Conservation (phyloP, 2,797 vertebrate species). For the Acipenser transmontanus region DNA sequence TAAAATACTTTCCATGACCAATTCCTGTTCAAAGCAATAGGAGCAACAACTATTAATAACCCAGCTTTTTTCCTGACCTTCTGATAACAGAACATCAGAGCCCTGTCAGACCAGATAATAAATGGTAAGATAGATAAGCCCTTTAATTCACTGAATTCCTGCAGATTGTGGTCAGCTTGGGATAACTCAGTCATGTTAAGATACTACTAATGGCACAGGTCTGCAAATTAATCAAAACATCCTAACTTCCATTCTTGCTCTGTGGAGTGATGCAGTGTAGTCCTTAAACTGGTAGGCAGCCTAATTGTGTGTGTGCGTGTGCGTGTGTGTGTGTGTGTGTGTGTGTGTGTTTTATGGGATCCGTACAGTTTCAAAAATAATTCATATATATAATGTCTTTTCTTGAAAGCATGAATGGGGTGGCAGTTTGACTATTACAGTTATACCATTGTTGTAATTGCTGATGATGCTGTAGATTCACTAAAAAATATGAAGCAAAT, state of each 20-base stretch:
- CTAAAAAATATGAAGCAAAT: too few species aligned
- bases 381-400: too few species aligned
- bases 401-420: too few species aligned
- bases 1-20: neutral
- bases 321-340: too few species aligned
- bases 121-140: constrained; percentile 45
- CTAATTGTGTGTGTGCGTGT: too few species aligned
- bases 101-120: constrained; percentile 43
- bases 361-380: too few species aligned
- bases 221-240: constrained; percentile 5
- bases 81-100: constrained; percentile 42
- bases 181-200: neutral
- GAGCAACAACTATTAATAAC: constrained; percentile 38
- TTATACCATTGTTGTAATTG: too few species aligned
- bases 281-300: neutral
- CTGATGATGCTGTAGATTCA: too few species aligned
- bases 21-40: constrained; percentile 7
- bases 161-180: neutral
- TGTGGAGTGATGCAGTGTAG: neutral
- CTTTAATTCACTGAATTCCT: constrained; percentile 37
- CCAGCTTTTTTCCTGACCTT: constrained; percentile 25
- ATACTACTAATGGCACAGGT: constrained; percentile 5
- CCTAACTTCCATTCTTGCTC: neutral
- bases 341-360: too few species aligned
- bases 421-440: too few species aligned